Evolutionary conservation across 2,797 vertebrate species (phyloP), one percentile per base, ranked within the genome.

Genomic region (Petrocephalus sullivani): DNA sequence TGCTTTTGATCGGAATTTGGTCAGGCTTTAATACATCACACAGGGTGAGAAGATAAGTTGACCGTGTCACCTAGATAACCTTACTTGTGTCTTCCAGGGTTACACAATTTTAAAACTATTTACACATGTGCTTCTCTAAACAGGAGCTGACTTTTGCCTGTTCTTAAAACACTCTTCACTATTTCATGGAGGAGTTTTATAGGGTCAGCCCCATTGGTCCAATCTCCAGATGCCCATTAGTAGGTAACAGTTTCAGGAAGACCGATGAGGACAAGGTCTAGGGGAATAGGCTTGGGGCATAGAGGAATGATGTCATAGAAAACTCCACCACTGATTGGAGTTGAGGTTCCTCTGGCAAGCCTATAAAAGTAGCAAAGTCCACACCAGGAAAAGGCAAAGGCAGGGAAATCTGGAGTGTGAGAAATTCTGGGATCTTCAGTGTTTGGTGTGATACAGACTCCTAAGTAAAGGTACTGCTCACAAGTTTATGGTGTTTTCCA

Each of bases 251-350:
- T 86, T 90, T 90, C 89, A 87, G 92, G 93, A 91, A 93, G 90
- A 92, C 87, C 85, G 93, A 93, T 89, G 94, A 93, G 92, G 91
- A 85, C 67, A 87, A 93, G 90, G 91, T 89, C 54, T 87, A 90
- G 92, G 91, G 91, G 92, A 93, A 92, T 92, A 93, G 91, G 91
- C 92, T 93, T 93, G 93, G 94, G 93, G 93, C 93, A 94, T 94
- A 93, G 93, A 95, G 95, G 95, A 95, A 94, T 98, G 96, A 98
- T 96, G 97, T 97, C 97, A 98, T 93, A 93, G 93, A 92, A 95
- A 96, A 93, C 93, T 92, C 92, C 94, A 93, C 93, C 95, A 94
- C 96, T 93, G 96, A 97, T 96, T 97, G 97, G 97, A 96, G 94
- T 92, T 91, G 92, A 95, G 94, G 95, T 94, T 94, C 94, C 95